phyloP scores from a whole-genome alignment of 1,140 invertebrate species.

The Himalopsyche phryganea region DNA sequence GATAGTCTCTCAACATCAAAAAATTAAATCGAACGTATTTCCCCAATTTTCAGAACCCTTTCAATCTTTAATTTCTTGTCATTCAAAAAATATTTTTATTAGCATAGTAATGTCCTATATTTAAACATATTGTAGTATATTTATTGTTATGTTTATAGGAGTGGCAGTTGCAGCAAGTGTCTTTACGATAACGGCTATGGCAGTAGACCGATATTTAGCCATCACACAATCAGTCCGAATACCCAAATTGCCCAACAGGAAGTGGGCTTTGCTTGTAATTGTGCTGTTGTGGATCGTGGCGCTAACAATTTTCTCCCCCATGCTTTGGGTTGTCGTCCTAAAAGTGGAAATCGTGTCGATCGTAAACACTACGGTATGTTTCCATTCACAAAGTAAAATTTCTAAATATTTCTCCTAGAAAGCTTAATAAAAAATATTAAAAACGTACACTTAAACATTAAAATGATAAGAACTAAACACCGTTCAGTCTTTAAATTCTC shows the following conservation, averaged over 20 bases:
- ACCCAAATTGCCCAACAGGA: conserved; percentile 61
- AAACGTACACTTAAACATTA: too few relatives aligned
- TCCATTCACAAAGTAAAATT: neutral
- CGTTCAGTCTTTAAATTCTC: neutral
- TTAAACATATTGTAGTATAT: too few relatives aligned
- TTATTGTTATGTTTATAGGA: conserved; percentile 48
- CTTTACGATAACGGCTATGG: conserved; percentile 76
- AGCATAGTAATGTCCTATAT: too few relatives aligned
- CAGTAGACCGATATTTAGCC: conserved; percentile 70
- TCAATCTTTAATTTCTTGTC: too few relatives aligned
- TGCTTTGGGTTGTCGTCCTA: conserved; percentile 55
- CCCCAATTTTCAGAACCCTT: too few relatives aligned
- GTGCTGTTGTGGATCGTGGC: conserved; percentile 63
- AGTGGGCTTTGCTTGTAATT: conserved; percentile 63
- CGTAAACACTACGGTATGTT: conserved; percentile 42
- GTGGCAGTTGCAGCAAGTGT: conserved; percentile 72
- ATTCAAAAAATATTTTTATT: too few relatives aligned
- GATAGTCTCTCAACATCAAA: too few relatives aligned
- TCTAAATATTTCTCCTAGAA: neutral
- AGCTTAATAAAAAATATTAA: too few relatives aligned
- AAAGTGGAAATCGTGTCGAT: conserved; percentile 47
- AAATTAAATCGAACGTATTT: too few relatives aligned
- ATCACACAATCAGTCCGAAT: conserved; percentile 70
- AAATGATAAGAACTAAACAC: too few relatives aligned
- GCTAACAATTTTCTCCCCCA: conserved; percentile 62